Conservation (phyloP, 2,888 invertebrate genomes). For the Poecilus cupreus region DNA sequence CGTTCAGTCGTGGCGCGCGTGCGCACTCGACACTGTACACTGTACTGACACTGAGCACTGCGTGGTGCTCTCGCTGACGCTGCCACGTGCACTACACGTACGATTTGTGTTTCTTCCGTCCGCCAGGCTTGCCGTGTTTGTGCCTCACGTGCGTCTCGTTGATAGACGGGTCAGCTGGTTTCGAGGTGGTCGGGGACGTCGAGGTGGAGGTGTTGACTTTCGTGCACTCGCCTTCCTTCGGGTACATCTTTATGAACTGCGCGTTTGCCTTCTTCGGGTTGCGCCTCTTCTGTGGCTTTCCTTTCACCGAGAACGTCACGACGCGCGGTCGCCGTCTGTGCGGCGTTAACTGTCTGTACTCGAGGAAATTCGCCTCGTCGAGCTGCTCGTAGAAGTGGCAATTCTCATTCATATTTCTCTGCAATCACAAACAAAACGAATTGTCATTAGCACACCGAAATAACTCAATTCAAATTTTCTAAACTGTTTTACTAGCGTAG, state of each 20-base stretch:
- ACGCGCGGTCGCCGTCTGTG: not conserved
- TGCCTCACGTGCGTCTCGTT: not conserved
- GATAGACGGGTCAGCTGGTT: not conserved
- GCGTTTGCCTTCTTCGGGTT: not conserved
- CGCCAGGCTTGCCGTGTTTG: not conserved
- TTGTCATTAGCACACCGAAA: not conserved
- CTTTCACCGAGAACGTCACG: not conserved
- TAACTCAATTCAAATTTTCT: too few species aligned
- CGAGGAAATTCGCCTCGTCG: not conserved
- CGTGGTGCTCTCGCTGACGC: not conserved
- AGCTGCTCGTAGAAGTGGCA: constrained; percentile 12
- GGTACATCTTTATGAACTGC: not conserved
- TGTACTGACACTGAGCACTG: not conserved
- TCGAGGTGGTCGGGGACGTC: too few species aligned
- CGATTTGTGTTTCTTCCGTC: not conserved
- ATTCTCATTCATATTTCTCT: not conserved
- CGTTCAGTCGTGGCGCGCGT: not conserved
- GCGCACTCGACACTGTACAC: constrained; percentile 12
- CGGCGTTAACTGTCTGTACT: not conserved
- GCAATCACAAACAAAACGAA: not conserved
- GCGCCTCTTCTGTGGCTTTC: not conserved
- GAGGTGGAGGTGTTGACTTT: too few species aligned
- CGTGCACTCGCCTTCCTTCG: not conserved
- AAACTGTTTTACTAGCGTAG: too few species aligned
- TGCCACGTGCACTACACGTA: not conserved